Conservation (phyloP, 2,888 invertebrate genomes). For the Anoplius nigerrimus region DNA sequence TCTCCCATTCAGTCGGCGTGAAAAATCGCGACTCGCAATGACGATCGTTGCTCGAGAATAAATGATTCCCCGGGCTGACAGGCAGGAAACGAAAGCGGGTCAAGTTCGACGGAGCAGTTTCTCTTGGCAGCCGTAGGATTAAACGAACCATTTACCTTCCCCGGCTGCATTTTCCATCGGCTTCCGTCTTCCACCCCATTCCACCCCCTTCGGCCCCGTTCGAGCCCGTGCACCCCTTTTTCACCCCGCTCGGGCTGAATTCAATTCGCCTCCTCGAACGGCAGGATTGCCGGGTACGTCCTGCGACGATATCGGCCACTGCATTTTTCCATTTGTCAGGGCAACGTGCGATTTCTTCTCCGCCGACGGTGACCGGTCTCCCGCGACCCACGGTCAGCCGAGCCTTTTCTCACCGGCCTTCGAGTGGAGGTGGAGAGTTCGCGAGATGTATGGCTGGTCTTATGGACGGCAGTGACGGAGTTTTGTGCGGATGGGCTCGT, state of each 20-base stretch:
- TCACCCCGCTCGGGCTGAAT: constrained; percentile 10
- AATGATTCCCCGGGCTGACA: not conserved
- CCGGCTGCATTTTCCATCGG: constrained; percentile 32
- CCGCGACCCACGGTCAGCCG: not conserved
- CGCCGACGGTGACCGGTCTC: not conserved
- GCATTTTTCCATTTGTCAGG: constrained; percentile 42
- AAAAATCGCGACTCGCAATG: not conserved
- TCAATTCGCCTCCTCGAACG: constrained; percentile 24
- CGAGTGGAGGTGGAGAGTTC: too few species aligned
- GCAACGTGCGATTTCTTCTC: constrained; percentile 33
- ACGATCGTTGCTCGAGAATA: not conserved
- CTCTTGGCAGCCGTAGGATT: constrained; percentile 28
- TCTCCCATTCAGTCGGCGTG: not conserved
- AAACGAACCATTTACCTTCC: constrained; percentile 41
- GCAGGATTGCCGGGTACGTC: constrained; percentile 16
- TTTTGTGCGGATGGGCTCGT: too few species aligned
- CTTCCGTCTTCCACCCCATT: constrained; percentile 5
- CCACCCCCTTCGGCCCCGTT: too few species aligned
- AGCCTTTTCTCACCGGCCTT: not conserved
- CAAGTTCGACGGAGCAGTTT: constrained; percentile 33
- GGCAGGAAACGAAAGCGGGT: constrained; percentile 19
- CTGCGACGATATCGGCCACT: constrained; percentile 30
- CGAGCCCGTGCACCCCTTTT: too few species aligned
- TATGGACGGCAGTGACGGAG: too few species aligned
- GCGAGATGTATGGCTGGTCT: too few species aligned